Conservation (phyloP, 1,140 invertebrate species). For the Stegodyphus mimosarum region DNA sequence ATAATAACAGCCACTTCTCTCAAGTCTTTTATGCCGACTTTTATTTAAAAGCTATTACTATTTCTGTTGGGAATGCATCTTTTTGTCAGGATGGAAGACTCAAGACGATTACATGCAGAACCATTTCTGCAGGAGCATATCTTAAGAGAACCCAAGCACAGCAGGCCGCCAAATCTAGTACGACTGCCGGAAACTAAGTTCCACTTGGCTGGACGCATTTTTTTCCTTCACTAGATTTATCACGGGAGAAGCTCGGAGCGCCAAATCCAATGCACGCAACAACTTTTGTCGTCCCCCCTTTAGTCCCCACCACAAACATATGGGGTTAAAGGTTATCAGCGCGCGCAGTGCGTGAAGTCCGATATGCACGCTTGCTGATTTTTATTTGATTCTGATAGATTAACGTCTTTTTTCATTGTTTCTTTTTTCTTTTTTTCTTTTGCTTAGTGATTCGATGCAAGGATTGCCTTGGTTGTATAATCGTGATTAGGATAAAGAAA, state of each 20-base stretch:
- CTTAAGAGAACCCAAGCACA: too few species aligned
- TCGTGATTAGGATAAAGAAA: too few species aligned
- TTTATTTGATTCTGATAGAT: slow-evolving; percentile 29
- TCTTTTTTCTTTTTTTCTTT: slow-evolving; percentile 17
- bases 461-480: too few species aligned
- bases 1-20: too few species aligned
- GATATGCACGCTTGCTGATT: slow-evolving; percentile 52
- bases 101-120: too few species aligned
- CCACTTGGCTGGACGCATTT: slow-evolving; percentile 40
- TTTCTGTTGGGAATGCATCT: neutral
- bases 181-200: slow-evolving; percentile 47
- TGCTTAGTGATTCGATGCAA: neutral
- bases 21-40: too few species aligned
- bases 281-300: neutral
- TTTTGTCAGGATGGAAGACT: neutral
- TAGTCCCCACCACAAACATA: slow-evolving; percentile 23
- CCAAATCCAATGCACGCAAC: slow-evolving; percentile 38
- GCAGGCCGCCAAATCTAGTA: slow-evolving; percentile 22
- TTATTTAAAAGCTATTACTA: neutral
- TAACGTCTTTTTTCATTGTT: slow-evolving; percentile 1
- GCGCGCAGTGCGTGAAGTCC: slow-evolving; percentile 43
- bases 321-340: slow-evolving; percentile 51
- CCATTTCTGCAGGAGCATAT: too few species aligned
- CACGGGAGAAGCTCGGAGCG: neutral
- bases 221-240: slow-evolving; percentile 32